Base-by-base conservation (phyloP, 2,888 invertebrate species). In the Achlya flavicornis region DNA sequence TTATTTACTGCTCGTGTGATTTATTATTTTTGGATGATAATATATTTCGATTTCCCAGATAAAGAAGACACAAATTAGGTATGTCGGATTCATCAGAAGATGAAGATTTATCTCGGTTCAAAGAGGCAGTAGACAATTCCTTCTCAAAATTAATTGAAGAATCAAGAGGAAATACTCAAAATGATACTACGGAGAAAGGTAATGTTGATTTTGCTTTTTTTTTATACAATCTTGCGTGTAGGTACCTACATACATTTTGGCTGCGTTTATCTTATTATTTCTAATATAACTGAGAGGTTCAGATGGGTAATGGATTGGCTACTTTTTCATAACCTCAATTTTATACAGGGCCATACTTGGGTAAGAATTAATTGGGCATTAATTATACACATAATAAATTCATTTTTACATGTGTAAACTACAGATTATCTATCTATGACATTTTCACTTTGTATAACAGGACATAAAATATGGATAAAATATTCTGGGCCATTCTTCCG, bases 41-140 rank as follows among this genome's bases (percentile, higher is more conserved):
- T 26, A 26, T 26, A 26, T 26, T 26, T 26, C 26, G 26, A 26
- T 26, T 26, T 26, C 26, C 26, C 26, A 26, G 26, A 26, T 35
- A 35, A 35, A n/a, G 1, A 48, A 48, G 2, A 14, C n/a, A 7
- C 26, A 57, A 19, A 73, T 16, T 74, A n/a, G n/a, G n/a, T n/a
- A 95, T 95, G 89, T 91, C 94, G 2, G 93, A 93, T 77, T 90
- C 92, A 33, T 93, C 93, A n/a, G 89, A 89, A 68, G 92, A 92
- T 8, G 93, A 93, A 78, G 93, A 93, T 77, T 75, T 93, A 58
- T 90, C 92, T 6, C 84, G 85, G 32, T 93, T 93, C 64, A 85
- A 78, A 77, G 95, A 95, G 78, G 94, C 92, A 5, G 88, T 94
- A 2, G 95, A 95, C 73, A 75, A 72, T 32, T 85, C 94, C 46